Evolutionary conservation across 2,113 vertebrate genomes (phyloP), one percentile per base, ranked within the genome.

Genomic region (Triplophysa dalaica): DNA sequence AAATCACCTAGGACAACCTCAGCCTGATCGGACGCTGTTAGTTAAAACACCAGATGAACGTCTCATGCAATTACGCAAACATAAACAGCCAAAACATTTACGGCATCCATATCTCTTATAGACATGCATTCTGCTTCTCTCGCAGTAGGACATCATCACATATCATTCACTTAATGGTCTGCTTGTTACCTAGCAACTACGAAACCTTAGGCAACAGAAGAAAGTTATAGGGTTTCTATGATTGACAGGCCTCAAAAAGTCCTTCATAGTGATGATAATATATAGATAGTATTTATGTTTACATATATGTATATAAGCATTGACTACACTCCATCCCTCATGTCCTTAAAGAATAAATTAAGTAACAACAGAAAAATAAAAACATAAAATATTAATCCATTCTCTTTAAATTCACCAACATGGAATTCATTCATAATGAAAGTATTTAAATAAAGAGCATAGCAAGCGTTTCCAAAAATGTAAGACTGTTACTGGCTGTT

Each of bases 171-270:
- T 75, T 19, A 19, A 75, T 26, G 41, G 4, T 29, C 73, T 43
- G 4, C 21, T 62, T 29, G 75, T 77, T 77, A 33, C 75, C 52
- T 65, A 77, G 75, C 75, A 65, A 77, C 75, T 61, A 54, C 22
- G 7, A 77, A 65, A 65, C 24, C 45, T 77, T 77, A 54, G 75
- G 61, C 45, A 65, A 65, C 1, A 21, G 45, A 65, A 65, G 61
- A 50, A 76, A 76, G 43, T 11, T 76, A 65, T 19, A 29, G 3
- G 11, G 45, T 58, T 21, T 73, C 52, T 14, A 29, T 41, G 58
- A 75, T 38, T 62, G 73, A 62, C 38, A 50, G 45, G 26, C 45
- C 33, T 33, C 10, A 65, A 77, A 77, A 38, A 62, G 58, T 21
- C 21, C 62, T 75, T 62, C 60, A 75, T 75, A 26, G 3, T 29